Evolutionary conservation across 2,797 vertebrate species (phyloP), one percentile per base, ranked within the genome.

Genomic region (Clarias pachynema): DNA sequence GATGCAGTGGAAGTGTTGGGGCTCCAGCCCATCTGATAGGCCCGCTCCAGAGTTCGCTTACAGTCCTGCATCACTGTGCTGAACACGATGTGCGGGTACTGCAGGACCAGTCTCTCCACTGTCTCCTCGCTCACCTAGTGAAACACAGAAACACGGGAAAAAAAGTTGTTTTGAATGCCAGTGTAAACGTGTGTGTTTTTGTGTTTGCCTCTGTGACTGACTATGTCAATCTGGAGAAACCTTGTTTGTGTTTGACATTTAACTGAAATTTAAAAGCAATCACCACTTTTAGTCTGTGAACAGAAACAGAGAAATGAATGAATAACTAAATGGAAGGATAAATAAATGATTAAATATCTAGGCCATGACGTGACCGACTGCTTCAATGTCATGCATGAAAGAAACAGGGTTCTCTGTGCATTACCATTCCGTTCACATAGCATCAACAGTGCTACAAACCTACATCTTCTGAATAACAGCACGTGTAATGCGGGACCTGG

Each of bases 1-100:
- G 96, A 97, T 66, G 96, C 93, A 72, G 96, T 95, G 22, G 98
- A 97, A 83, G 96, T 96, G 89, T 95, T 99, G 90, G 98, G 98
- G 93, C 97, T 98, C 98, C 98, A 99, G 90, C 98, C 98, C 98
- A 99, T 97, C 93, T 99, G 98, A 91, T 99, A 99, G 91, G 98
- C 98, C 91, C 98, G 95, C 94, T 99, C 98, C 95, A 99, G 91
- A 62, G 98, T 99, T 91, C 97, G 96, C 96, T 99, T 99, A 96
- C 98, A 99, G 92, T 99, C 98, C 92, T 99, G 98, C 91, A 99
- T 97, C 90, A 99, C 97, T 0, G 98, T 99, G 94, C 98, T 99
- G 96, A 99, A 99, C 89, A 98, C 98, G 86, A 99, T 98, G 87
- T 98, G 97, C 2, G 98, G 98, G 87, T 99, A 98, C 93, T 99